Conservation (phyloP, 2,113 vertebrate genomes). For the Pantherophis guttatus region DNA sequence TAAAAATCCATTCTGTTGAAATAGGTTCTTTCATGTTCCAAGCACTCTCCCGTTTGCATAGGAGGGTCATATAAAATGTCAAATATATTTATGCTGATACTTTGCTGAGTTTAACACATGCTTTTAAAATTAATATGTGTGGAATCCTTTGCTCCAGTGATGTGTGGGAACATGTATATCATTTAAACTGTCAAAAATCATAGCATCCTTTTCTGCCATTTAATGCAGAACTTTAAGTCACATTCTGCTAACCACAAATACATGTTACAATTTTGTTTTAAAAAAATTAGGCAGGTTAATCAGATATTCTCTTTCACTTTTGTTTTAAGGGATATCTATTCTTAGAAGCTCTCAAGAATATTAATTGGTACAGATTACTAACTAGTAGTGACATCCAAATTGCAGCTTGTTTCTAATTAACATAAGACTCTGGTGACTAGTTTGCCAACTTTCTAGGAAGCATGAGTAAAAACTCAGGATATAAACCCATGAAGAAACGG, state of each 20-base stretch:
- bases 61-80: background rate
- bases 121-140: constrained; percentile 11
- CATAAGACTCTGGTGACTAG: background rate
- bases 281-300: constrained; percentile 15
- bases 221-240: constrained; percentile 3
- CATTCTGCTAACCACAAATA: constrained; percentile 39
- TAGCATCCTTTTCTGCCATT: constrained; percentile 35
- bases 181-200: constrained; percentile 33
- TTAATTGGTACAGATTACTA: constrained; percentile 39
- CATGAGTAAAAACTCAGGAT: background rate
- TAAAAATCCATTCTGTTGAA: constrained; percentile 27
- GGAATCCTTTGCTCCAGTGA: constrained; percentile 32
- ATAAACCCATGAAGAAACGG: no score
- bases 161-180: background rate
- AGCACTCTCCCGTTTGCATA: background rate
- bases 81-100: background rate
- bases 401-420: background rate
- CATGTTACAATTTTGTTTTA: constrained; percentile 31
- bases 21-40: constrained; percentile 25
- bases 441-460: no score
- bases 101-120: background rate
- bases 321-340: constrained; percentile 36
- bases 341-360: constrained; percentile 38
- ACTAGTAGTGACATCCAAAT: background rate
- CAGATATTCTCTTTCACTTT: constrained; percentile 43